Percentiles rank a stretch among this genome's conserved stretches.
phyloP scores from a whole-genome alignment of 2,113 vertebrate genomes.

The Pterophyllum scalare region DNA sequence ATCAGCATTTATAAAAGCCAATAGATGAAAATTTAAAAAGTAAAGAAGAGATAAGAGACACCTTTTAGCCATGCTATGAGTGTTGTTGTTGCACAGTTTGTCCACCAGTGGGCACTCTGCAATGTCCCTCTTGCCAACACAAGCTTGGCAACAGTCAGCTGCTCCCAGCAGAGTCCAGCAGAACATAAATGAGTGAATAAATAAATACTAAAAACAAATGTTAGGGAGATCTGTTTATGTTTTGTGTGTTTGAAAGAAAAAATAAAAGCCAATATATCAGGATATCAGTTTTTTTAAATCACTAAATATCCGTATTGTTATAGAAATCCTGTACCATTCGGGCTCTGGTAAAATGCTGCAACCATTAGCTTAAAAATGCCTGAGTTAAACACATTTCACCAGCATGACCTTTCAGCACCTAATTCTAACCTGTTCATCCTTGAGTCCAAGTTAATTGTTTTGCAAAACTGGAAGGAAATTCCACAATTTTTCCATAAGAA shows the following conservation, averaged over 20 bases:
- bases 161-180: neutral
- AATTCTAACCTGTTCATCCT: neutral
- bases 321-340: too few relatives aligned
- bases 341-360: too few relatives aligned
- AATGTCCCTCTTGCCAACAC: neutral
- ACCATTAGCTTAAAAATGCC: too few relatives aligned
- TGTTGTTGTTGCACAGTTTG: neutral
- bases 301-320: neutral
- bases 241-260: neutral
- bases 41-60: neutral
- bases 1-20: neutral
- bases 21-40: neutral
- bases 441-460: neutral
- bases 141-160: neutral
- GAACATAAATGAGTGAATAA: neutral
- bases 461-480: neutral
- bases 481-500: too few relatives aligned
- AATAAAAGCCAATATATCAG: neutral
- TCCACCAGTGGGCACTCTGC: neutral
- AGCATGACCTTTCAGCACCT: neutral
- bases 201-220: neutral
- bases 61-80: accelerated
- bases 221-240: neutral
- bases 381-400: neutral
- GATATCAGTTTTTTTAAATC: neutral